These are phyloP conservation scores for Thryonomys swinderianus DNA, from an alignment of 2,113 vertebrate genomes.

Conservation along the genomic window DNA sequence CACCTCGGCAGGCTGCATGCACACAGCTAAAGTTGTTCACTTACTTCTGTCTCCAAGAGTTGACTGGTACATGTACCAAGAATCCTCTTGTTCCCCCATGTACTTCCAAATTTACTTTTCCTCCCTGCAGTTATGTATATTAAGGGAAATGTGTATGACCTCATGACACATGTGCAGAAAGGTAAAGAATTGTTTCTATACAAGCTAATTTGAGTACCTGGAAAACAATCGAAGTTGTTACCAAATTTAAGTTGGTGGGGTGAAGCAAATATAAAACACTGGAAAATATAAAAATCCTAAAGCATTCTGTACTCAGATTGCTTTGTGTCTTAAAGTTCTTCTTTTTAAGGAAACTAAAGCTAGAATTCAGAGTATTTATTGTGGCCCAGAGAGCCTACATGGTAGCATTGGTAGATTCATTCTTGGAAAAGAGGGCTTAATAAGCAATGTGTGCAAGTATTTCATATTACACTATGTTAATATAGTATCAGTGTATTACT, in stretches of 20 bases:
- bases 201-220: background rate
- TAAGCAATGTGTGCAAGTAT: background rate
- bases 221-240: background rate
- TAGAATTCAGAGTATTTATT: background rate
- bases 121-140: background rate
- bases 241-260: background rate
- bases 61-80: background rate
- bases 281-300: background rate
- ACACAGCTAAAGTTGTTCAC: background rate
- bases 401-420: background rate
- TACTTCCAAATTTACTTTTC: background rate
- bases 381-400: background rate
- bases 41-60: background rate
- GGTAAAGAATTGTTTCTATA: background rate
- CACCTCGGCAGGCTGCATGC: rapidly evolving
- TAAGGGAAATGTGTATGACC: background rate
- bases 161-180: background rate
- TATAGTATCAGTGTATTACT: background rate
- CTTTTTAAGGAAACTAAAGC: background rate
- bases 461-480: background rate
- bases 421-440: background rate
- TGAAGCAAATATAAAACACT: background rate
- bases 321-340: background rate
- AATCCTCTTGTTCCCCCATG: background rate
- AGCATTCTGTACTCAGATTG: background rate